Percentiles rank a stretch among this genome's conserved stretches.
These are phyloP conservation scores for Drosophila bocki DNA, from an alignment of 1,140 invertebrate genomes.

Conservation along the genomic window DNA sequence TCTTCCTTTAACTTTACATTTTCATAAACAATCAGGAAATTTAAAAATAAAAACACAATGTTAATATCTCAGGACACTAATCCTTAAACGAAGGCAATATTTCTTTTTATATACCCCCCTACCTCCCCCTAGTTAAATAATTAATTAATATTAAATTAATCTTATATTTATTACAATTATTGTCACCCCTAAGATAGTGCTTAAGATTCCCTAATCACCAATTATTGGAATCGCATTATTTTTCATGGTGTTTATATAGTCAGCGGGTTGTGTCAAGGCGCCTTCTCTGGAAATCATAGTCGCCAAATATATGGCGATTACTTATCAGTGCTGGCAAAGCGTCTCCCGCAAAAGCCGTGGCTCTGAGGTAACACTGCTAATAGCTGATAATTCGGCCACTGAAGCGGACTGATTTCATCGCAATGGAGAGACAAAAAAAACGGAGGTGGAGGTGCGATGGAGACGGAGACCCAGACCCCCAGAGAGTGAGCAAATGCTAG, in stretches of 20 bases:
- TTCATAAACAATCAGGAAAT: too few relatives aligned
- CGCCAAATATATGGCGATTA: slow-evolving; percentile 41
- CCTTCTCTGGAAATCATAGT: slow-evolving; percentile 20
- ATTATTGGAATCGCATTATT: slow-evolving; percentile 12
- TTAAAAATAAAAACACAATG: too few relatives aligned
- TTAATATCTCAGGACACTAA: too few relatives aligned
- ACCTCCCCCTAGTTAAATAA: too few relatives aligned
- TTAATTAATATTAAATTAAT: too few relatives aligned
- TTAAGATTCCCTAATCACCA: slow-evolving; percentile 13
- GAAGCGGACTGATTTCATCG: slow-evolving; percentile 45
- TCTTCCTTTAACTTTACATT: too few relatives aligned
- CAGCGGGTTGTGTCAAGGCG: slow-evolving; percentile 5
- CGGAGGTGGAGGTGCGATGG: background rate
- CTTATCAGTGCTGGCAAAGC: slow-evolving; percentile 66
- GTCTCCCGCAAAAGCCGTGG: slow-evolving; percentile 28
- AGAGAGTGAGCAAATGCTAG: background rate
- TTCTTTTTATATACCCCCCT: too few relatives aligned
- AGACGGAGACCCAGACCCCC: background rate
- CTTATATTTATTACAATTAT: background rate
- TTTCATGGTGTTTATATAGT: slow-evolving; percentile 18
- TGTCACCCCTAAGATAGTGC: background rate
- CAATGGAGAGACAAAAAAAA: slow-evolving; percentile 1
- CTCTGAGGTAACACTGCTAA: slow-evolving; percentile 61
- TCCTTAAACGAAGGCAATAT: too few relatives aligned
- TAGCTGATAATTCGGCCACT: slow-evolving; percentile 69